Percentiles rank a stretch among this genome's conserved stretches.
Conservation (phyloP, 2,888 invertebrate genomes). For the Pristionchus fissidentatus region DNA sequence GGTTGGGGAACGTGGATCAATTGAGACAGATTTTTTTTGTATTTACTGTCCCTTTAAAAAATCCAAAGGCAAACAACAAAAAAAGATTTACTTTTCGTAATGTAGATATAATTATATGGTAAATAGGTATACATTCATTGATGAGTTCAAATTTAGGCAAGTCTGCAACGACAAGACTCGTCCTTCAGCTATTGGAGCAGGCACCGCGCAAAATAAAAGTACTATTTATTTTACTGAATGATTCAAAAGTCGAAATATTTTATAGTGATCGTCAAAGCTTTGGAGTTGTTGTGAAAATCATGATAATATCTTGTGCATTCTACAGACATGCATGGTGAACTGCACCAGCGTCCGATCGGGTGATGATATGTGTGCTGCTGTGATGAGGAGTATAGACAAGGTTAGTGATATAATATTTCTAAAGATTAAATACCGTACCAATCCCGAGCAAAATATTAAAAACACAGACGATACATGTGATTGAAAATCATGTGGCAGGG, state of each 20-base stretch:
- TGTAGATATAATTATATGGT: not conserved
- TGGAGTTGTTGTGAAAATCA: not conserved
- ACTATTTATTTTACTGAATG: not conserved
- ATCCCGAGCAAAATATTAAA: not conserved
- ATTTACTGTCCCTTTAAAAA: too few relatives aligned
- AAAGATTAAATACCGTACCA: not conserved
- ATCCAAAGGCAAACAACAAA: too few relatives aligned
- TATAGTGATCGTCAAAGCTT: not conserved
- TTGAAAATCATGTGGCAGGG: too few relatives aligned
- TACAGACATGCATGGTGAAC: constrained; percentile 56
- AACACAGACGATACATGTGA: too few relatives aligned
- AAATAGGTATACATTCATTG: not conserved
- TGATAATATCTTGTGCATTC: not conserved
- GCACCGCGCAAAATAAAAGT: constrained; percentile 38
- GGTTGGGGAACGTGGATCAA: too few relatives aligned
- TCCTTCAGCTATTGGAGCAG: not conserved
- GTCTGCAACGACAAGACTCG: not conserved
- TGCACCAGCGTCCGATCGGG: constrained; percentile 55
- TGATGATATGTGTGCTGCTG: constrained; percentile 42
- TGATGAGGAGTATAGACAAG: not conserved
- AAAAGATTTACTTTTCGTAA: too few relatives aligned
- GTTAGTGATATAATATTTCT: not conserved
- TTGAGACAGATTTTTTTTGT: too few relatives aligned
- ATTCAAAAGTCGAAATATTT: not conserved
- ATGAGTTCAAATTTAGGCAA: constrained; percentile 78